A percentile compares a stretch with the other conserved stretches of the same genome.
phyloP scores from a whole-genome alignment of 2,888 invertebrate genomes.

The Baccha elongata region DNA sequence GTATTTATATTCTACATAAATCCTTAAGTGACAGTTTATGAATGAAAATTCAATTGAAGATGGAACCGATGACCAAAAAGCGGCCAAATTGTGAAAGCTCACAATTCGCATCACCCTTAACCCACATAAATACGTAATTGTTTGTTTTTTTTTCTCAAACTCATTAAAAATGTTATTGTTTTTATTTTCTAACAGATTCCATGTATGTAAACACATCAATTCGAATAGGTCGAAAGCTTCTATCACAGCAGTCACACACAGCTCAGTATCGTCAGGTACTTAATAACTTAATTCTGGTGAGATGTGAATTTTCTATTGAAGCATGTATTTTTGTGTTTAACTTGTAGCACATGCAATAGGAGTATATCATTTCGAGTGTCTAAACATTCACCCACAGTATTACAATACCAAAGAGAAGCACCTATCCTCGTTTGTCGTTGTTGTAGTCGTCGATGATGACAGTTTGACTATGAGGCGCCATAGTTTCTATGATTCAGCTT shows the following conservation, averaged over 20 bases:
- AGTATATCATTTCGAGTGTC: not conserved
- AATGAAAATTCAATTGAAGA: conserved; percentile 43
- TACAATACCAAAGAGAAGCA: not conserved
- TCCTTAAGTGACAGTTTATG: conserved; percentile 46
- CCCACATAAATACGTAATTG: not conserved
- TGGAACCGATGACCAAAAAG: not conserved
- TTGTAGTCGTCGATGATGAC: conserved; percentile 52
- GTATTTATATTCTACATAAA: too few species aligned
- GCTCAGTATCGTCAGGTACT: too few species aligned
- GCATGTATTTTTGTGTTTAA: not conserved
- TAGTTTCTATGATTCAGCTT: conserved; percentile 61
- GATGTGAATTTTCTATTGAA: not conserved
- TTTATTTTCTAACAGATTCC: not conserved
- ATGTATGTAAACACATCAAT: not conserved
- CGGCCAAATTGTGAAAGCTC: not conserved
- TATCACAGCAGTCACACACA: too few species aligned
- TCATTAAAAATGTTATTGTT: not conserved
- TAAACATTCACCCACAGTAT: not conserved
- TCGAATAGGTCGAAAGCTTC: not conserved
- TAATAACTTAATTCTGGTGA: not conserved
- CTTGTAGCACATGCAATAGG: not conserved
- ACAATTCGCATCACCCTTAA: not conserved
- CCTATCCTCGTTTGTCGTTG: not conserved
- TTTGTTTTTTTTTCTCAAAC: not conserved
- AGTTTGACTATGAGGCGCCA: conserved; percentile 58